A percentile compares a stretch with the other conserved stretches of the same genome.
Conservation (phyloP, 2,797 vertebrate species). For the Gobio occitaniae region DNA sequence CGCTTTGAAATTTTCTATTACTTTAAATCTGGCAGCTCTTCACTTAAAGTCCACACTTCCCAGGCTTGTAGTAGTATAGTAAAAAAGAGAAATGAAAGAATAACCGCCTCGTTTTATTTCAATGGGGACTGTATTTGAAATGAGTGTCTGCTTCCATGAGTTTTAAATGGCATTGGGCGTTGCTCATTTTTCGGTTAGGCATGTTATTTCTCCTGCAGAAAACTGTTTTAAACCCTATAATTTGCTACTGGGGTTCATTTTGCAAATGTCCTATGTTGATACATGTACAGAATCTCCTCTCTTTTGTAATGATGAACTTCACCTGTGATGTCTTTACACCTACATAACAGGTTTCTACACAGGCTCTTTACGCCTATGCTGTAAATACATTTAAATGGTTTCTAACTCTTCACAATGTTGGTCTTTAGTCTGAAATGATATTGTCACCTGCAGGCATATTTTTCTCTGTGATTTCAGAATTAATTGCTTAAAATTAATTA, state of each 20-base stretch:
- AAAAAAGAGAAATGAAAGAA: slow-evolving; percentile 18
- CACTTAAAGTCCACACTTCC: slow-evolving; percentile 22
- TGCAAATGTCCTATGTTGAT: slow-evolving; percentile 14
- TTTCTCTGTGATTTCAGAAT: too few relatives aligned
- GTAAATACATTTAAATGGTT: too few relatives aligned
- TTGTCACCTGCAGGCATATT: neutral
- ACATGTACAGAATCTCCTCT: slow-evolving; percentile 22
- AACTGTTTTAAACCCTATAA: slow-evolving; percentile 5
- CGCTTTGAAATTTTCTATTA: slow-evolving; percentile 54
- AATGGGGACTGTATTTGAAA: slow-evolving; percentile 16
- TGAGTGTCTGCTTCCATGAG: neutral
- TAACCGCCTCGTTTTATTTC: slow-evolving; percentile 31
- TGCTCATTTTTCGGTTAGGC: neutral
- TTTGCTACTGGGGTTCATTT: neutral
- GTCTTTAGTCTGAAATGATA: neutral
- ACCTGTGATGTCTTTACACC: neutral
- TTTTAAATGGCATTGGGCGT: neutral
- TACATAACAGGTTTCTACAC: neutral
- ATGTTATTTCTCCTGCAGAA: neutral
- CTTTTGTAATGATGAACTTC: slow-evolving; percentile 23
- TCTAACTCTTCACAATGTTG: too few relatives aligned
- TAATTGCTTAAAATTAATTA: neutral
- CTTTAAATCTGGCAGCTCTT: slow-evolving; percentile 51
- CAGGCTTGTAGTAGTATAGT: slow-evolving; percentile 9
- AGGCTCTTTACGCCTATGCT: neutral